Evolutionary conservation across 1,140 invertebrate genomes (phyloP), one percentile per base, ranked within the genome.

Genomic region (Sarcophaga bullata): DNA sequence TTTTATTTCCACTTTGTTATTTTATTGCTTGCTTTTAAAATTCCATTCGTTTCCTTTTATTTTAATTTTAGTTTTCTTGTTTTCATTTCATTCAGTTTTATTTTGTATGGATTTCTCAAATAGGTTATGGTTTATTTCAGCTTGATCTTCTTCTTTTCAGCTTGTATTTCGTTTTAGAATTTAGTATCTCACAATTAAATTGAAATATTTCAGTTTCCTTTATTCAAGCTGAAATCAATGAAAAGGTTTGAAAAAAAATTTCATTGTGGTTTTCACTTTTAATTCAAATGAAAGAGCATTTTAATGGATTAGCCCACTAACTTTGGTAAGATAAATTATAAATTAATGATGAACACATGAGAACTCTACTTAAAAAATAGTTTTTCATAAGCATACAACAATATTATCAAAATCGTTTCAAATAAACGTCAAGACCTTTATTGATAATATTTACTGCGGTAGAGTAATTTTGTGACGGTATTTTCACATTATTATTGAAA

Each of bases 21-120:
- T 78, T 78, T 78, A 78, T 78, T 2, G 48, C 25, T 50, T 15
- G 48, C 75, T 78, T 52, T 78, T 52, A 78, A 78, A 78, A 78
- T 78, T 78, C 75, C 49, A 9, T 78, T 78, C 75, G 25, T 78
- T 78, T 78, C 25, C 25, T 78, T 78, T 17, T 50, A 68, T 19
- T 49, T 25, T 50, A 5, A 25, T 10, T 78, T 50, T 52, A 50
- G 11, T 78, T 25, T 49, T 76, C 25, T 37, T 11, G 4, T 72
- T n/a, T n/a, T 75, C n/a, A 47, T 75, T 75, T n/a, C 15, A 46
- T 47, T 73, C 10, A 52, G 50, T 78, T 75, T 50, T 78, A 72
- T 9, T 19, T 37, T 37, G 62, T 19, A 19, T 52, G 6, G 50
- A 52, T 10, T 52, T 52, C 25, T 68, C 8, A 68, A 68, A 68